Conservation (phyloP, 2,113 vertebrate genomes). For the Tetrao urogallus region DNA sequence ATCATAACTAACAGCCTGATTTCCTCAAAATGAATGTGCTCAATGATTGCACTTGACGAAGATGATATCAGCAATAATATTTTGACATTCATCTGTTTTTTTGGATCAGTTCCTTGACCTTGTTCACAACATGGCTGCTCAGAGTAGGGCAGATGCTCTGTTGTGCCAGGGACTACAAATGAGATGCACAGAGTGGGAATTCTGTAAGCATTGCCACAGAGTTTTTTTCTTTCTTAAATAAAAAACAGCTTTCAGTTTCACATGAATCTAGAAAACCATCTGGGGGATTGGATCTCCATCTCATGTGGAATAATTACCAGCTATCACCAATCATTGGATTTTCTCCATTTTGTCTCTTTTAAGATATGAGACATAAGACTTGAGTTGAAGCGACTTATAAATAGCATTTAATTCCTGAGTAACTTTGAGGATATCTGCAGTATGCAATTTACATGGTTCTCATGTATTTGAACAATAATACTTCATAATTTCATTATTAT, state of each 20-base stretch:
- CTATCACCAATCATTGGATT: background rate
- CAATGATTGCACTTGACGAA: background rate
- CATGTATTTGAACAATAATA: background rate
- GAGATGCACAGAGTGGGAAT: background rate
- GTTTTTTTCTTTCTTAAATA: background rate
- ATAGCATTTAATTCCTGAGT: background rate
- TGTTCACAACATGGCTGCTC: background rate
- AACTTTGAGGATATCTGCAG: background rate
- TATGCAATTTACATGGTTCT: background rate
- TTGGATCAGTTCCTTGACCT: background rate
- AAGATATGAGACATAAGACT: background rate
- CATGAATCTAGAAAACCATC: background rate
- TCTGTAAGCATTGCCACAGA: background rate
- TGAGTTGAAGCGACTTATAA: background rate
- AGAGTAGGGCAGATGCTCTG: conserved; percentile 1
- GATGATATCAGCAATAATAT: background rate
- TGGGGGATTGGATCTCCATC: background rate
- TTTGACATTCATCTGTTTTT: background rate
- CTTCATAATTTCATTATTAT: background rate
- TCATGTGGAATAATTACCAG: background rate
- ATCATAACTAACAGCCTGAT: background rate
- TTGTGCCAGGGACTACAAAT: background rate
- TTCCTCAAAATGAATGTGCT: background rate
- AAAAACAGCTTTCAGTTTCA: background rate
- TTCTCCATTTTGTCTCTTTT: background rate